A percentile compares a stretch with the other conserved stretches of the same genome.
These are phyloP conservation scores for Cenopis cana DNA, from an alignment of 2,888 invertebrate species.

Conservation along the genomic window DNA sequence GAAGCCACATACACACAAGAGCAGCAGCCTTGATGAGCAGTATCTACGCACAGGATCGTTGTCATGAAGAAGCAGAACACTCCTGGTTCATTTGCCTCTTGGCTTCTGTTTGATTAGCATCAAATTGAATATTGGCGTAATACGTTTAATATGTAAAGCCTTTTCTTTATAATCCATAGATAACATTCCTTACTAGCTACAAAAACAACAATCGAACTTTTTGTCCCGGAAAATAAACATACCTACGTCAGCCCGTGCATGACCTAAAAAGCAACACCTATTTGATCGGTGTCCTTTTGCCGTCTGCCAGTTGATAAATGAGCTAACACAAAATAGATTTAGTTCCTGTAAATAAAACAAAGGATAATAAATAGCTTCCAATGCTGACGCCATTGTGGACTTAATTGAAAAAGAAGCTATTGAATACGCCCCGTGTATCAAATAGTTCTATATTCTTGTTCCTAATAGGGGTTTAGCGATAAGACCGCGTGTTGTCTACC, in stretches of 20 bases:
- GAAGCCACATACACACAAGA: too few species aligned
- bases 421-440: not conserved
- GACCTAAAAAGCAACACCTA: conserved; percentile 23
- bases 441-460: too few species aligned
- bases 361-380: conserved; percentile 21
- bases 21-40: too few species aligned
- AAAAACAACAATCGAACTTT: not conserved
- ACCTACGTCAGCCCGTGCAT: conserved; percentile 3
- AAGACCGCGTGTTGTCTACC: too few species aligned
- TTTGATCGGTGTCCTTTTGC: conserved; percentile 30
- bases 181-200: not conserved
- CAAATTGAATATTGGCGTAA: too few species aligned
- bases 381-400: conserved; percentile 1
- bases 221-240: conserved; percentile 16
- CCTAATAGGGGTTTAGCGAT: too few species aligned
- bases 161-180: too few species aligned
- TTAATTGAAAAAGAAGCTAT: not conserved
- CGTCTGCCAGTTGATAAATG: conserved; percentile 27
- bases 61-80: too few species aligned
- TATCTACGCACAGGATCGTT: too few species aligned
- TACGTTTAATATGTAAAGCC: too few species aligned
- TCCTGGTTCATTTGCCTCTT: too few species aligned
- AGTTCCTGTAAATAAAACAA: conserved; percentile 34
- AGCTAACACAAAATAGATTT: conserved; percentile 24
- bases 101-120: too few species aligned